Conservation (phyloP, 2,113 vertebrate species). For the Ochotona princeps region DNA sequence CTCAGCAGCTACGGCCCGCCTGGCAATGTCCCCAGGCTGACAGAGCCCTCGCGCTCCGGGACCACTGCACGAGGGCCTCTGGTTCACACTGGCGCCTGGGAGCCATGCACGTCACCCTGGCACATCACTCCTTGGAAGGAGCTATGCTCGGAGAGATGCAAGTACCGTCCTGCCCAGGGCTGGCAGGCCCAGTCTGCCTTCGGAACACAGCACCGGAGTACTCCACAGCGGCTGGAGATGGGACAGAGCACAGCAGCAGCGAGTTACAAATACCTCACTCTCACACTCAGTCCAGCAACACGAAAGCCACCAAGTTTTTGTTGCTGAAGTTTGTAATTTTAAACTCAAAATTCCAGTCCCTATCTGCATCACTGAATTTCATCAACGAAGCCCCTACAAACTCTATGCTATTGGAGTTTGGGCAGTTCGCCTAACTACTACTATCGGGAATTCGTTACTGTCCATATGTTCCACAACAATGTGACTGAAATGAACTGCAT, state of each 20-base stretch:
- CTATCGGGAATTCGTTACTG: background rate
- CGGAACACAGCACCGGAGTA: accelerated
- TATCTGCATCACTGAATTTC: background rate
- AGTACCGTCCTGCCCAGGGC: no score
- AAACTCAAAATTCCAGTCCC: background rate
- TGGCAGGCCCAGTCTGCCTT: background rate
- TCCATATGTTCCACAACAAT: background rate
- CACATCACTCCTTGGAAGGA: background rate
- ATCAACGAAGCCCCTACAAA: background rate
- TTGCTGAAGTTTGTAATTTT: background rate
- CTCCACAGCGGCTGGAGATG: accelerated
- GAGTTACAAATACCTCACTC: accelerated
- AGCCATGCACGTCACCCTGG: background rate
- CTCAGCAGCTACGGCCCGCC: background rate
- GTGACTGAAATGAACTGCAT: accelerated
- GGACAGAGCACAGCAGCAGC: accelerated
- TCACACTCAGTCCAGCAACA: accelerated
- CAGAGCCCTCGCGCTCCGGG: background rate
- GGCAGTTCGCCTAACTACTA: background rate
- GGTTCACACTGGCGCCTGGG: background rate
- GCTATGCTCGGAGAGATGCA: no score
- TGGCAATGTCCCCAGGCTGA: background rate
- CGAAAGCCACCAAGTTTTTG: accelerated
- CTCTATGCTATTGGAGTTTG: background rate
- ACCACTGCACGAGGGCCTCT: accelerated